Percentiles rank a stretch among this genome's conserved stretches.
Evolutionary conservation across 2,113 vertebrate genomes (phyloP).

Genomic region (Pogona vitticeps): DNA sequence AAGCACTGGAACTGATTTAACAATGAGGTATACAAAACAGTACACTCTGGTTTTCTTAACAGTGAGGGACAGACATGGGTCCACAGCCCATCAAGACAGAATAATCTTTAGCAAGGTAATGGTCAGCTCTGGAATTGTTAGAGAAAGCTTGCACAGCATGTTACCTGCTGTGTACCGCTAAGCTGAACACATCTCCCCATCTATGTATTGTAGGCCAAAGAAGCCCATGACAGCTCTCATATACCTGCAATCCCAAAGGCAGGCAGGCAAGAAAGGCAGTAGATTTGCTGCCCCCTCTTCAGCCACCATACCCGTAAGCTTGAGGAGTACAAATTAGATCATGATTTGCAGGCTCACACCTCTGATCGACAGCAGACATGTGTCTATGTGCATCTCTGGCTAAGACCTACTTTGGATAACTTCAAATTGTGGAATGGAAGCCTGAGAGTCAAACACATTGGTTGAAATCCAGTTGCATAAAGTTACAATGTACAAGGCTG

Average conservation of each 20-base stretch:
- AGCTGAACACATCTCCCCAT: neutral
- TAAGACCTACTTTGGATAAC: neutral
- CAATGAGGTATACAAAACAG: slow-evolving; percentile 81
- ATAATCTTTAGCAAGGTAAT: neutral
- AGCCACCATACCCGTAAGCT: neutral
- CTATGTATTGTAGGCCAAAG: neutral
- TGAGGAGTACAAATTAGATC: neutral
- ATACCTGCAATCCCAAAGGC: neutral
- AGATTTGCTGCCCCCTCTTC: neutral
- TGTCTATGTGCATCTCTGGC: neutral
- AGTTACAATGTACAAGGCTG: no score
- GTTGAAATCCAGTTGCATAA: no score
- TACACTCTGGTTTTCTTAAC: slow-evolving; percentile 45
- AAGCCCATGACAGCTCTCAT: neutral
- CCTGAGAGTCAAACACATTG: neutral
- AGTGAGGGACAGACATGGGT: neutral
- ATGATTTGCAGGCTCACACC: neutral
- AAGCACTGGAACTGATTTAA: slow-evolving; percentile 75
- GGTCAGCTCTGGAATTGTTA: neutral
- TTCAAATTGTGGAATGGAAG: neutral
- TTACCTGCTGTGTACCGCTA: no score
- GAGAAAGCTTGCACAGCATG: neutral
- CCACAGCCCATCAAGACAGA: neutral
- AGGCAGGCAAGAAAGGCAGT: neutral
- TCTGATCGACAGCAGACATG: no score